These are phyloP conservation scores for Pristionchus pacificus DNA, from an alignment of 1,140 invertebrate genomes.

Conservation along the genomic window DNA sequence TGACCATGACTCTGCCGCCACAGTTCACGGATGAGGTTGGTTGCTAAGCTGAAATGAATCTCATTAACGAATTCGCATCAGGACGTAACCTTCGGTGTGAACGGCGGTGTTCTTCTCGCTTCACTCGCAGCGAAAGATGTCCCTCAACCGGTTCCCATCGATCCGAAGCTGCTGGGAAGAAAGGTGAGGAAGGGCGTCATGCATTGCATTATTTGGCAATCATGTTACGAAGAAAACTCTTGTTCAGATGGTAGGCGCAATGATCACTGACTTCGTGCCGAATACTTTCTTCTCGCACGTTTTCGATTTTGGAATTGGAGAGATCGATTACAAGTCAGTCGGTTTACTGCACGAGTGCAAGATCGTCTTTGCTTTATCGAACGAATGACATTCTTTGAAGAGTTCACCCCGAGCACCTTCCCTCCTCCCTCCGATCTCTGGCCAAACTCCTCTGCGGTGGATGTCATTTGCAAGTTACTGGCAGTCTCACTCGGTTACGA, in stretches of 20 bases:
- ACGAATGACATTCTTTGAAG: not conserved
- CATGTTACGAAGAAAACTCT: not conserved
- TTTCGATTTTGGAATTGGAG: not conserved
- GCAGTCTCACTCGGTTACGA: slow-evolving; percentile 28
- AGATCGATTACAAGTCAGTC: not conserved
- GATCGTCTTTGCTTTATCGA: no score
- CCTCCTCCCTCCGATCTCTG: not conserved
- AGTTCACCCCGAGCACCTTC: not conserved
- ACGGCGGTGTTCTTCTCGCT: not conserved
- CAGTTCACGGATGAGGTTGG: not conserved
- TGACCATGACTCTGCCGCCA: not conserved
- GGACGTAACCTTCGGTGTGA: not conserved
- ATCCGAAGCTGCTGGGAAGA: not conserved
- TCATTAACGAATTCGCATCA: no score
- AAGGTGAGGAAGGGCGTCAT: not conserved
- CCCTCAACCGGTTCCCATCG: not conserved
- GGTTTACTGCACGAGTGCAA: no score
- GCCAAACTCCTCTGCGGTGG: slow-evolving; percentile 32
- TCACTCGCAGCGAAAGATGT: not conserved
- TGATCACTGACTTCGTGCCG: not conserved
- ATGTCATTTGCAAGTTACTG: slow-evolving; percentile 29
- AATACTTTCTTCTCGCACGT: not conserved
- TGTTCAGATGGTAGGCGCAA: not conserved
- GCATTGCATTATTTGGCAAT: not conserved
- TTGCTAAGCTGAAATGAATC: no score